Base-by-base conservation (phyloP, 2,888 invertebrate species). In the Griposia aprilina region DNA sequence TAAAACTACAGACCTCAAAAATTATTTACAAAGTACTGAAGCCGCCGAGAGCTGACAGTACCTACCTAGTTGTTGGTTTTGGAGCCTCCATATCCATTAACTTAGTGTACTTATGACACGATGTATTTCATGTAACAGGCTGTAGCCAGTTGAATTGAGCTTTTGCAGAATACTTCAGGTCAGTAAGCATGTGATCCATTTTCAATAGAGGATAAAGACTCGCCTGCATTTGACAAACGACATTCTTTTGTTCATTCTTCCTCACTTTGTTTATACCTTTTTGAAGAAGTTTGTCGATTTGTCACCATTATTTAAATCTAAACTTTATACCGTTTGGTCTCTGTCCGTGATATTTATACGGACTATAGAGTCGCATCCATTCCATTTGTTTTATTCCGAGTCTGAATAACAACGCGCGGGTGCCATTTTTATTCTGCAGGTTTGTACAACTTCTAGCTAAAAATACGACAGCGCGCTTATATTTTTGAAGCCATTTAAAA, bases 241-340 rank as follows among this genome's bases (percentile, higher is more conserved):
- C 41, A 59, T 62, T 71, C 79, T 67, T 81, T 78, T 76, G 76
- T 84, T 74, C 41, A 74, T 77, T 76, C 75, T 76, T 85, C 57
- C 60, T 68, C 50, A 65, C 74, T 74, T 86, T 86, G 84, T 84
- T 86, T 76, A 83, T 71, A 76, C 83, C 73, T 76, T 79, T 79
- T 80, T 68, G 63, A 74, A 75, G 60, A 84, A 84, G 84, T 84
- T 79, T 65, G 70, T 83, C 84, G 84, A 84, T 84, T 86, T 84
- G 80, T 84, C 83, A 83, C 52, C 84, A 83, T 84, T 84, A 84
- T 84, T 84, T 84, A 84, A 84, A 84, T 84, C 30, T 76, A 63
- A 84, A 83, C 68, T 86, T 84, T 74, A 74, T 65, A 65, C 62
- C 41, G 67, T 57, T 83, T 62, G 67, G 67, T 55, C 45, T 36